Percentiles rank a stretch among this genome's conserved stretches.
phyloP scores from a whole-genome alignment of 2,113 vertebrate genomes.

The Eublepharis macularius region DNA sequence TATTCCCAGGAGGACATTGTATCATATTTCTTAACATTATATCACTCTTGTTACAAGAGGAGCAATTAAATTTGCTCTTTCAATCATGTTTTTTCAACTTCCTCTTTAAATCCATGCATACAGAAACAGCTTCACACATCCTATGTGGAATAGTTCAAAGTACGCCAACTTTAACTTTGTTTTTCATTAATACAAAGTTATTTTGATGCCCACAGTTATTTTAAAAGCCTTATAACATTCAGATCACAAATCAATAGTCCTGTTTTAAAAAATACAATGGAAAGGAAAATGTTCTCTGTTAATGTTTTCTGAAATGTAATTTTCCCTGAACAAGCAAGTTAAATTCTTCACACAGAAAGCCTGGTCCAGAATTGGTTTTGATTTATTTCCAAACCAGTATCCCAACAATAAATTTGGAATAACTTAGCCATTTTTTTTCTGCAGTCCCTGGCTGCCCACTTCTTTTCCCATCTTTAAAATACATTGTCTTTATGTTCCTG shows the following conservation, averaged over 20 bases:
- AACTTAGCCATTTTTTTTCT: slow-evolving; percentile 63
- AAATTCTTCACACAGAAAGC: slow-evolving; percentile 48
- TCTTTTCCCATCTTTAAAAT: slow-evolving; percentile 57
- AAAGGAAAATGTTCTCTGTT: slow-evolving; percentile 59
- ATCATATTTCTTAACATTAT: slow-evolving; percentile 33
- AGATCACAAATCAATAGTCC: slow-evolving; percentile 56
- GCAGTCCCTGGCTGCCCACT: slow-evolving; percentile 35
- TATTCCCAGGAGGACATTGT: slow-evolving; percentile 44
- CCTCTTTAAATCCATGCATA: neutral
- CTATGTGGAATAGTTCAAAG: slow-evolving; percentile 43
- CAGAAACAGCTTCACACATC: slow-evolving; percentile 16
- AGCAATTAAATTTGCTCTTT: slow-evolving; percentile 40
- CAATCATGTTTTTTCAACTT: slow-evolving; percentile 12
- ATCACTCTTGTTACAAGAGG: slow-evolving; percentile 43
- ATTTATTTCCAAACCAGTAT: slow-evolving; percentile 63
- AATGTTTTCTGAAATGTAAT: slow-evolving; percentile 27
- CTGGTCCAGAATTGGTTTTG: slow-evolving; percentile 56
- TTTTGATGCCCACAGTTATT: slow-evolving; percentile 49
- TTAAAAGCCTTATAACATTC: slow-evolving; percentile 47
- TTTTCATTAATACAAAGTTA: slow-evolving; percentile 50
- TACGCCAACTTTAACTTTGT: slow-evolving; percentile 54
- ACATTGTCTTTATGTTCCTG: slow-evolving; percentile 51
- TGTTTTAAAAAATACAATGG: slow-evolving; percentile 68
- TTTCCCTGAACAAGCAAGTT: slow-evolving; percentile 66
- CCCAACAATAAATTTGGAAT: slow-evolving; percentile 51